Conservation (phyloP, 2,888 invertebrate species). For the Cactoblastis cactorum region DNA sequence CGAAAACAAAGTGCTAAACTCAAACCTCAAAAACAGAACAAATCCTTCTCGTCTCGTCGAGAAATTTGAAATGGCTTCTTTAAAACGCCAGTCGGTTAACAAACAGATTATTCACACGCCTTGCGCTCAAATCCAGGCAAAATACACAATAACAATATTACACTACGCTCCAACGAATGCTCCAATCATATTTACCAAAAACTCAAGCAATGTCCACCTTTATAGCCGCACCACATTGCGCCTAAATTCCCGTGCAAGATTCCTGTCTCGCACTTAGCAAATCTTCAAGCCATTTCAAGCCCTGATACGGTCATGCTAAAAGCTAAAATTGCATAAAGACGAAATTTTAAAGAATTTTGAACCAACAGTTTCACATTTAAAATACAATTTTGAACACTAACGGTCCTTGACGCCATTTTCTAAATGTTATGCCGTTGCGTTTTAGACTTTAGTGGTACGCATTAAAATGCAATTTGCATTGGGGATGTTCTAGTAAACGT, state of each 20-base stretch:
- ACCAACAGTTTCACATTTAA: constrained; percentile 20
- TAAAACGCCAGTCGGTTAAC: constrained; percentile 14
- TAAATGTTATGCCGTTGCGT: constrained; percentile 9
- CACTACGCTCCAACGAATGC: constrained; percentile 38
- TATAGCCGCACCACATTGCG: background rate
- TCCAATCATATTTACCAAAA: constrained; percentile 18
- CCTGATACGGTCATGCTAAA: background rate
- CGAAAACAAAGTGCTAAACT: background rate
- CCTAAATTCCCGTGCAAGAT: background rate
- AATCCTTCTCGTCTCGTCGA: background rate
- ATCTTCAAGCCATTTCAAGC: background rate
- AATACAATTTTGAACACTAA: constrained; percentile 22
- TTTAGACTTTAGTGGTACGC: constrained; percentile 12
- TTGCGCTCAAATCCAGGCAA: constrained; percentile 39
- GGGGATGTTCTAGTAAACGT: constrained; percentile 13
- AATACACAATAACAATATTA: constrained; percentile 51
- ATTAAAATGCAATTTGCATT: constrained; percentile 17
- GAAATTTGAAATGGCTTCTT: constrained; percentile 11
- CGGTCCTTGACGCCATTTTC: constrained; percentile 17
- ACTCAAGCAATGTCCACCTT: constrained; percentile 13
- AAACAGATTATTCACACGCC: constrained; percentile 14
- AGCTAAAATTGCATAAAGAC: constrained; percentile 4
- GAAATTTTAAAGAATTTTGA: constrained; percentile 20
- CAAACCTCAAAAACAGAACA: background rate
- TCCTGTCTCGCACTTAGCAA: background rate